Conservation (phyloP, 1,140 invertebrate genomes). For the Brachionus manjavacas region DNA sequence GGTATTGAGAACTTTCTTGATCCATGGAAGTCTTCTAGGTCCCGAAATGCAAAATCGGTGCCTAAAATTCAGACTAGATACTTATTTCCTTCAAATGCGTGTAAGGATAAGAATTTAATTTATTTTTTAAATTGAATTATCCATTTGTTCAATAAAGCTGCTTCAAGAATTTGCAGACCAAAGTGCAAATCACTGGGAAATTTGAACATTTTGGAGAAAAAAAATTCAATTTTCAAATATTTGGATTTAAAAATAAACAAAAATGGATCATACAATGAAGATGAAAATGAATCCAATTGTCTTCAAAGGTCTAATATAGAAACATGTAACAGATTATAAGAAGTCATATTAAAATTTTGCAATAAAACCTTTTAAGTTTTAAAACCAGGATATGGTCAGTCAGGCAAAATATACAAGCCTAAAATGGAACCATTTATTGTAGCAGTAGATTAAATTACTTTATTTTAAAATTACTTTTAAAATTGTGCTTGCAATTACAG, state of each 20-base stretch:
- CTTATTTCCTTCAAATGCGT: slow-evolving; percentile 91
- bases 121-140: background rate
- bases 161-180: background rate
- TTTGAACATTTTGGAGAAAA: background rate
- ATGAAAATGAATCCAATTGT: background rate
- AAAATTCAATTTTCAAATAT: background rate
- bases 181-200: background rate
- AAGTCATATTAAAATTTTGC: background rate
- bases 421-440: background rate
- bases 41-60: slow-evolving; percentile 84
- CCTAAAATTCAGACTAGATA: slow-evolving; percentile 81
- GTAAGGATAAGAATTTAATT: background rate
- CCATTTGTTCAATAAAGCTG: background rate
- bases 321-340: background rate
- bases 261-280: background rate
- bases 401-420: background rate
- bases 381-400: slow-evolving; percentile 10
- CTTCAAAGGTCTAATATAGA: background rate
- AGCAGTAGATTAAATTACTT: background rate
- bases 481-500: background rate
- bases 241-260: background rate
- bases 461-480: background rate
- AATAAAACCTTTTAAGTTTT: slow-evolving; percentile 8
- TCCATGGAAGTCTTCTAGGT: slow-evolving; percentile 92
- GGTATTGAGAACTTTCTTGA: slow-evolving; percentile 63